Conservation (phyloP, 2,888 invertebrate genomes). For the Biston betularia region DNA sequence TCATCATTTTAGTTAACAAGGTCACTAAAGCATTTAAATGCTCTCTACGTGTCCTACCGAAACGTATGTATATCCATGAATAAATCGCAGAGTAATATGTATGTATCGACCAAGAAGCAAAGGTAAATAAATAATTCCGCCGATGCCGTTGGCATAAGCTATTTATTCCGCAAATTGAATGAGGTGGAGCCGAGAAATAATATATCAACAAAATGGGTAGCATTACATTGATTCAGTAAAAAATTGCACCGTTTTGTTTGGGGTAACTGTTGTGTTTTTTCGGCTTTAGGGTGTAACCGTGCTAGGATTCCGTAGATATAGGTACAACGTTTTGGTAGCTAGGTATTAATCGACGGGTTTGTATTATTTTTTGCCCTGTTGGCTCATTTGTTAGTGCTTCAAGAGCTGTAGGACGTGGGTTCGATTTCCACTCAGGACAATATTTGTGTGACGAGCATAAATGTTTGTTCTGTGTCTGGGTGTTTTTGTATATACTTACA, state of each 20-base stretch:
- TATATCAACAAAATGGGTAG: constrained; percentile 65
- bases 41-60: not conserved
- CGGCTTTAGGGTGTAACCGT: constrained; percentile 16
- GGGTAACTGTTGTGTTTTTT: constrained; percentile 44
- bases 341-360: no score
- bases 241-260: constrained; percentile 60
- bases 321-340: not conserved
- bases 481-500: no score
- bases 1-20: constrained; percentile 5
- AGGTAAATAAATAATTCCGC: constrained; percentile 55
- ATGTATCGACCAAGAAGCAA: constrained; percentile 49
- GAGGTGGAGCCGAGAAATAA: constrained; percentile 59
- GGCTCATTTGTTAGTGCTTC: no score
- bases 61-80: constrained; percentile 29
- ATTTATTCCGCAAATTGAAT: constrained; percentile 63
- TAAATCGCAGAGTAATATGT: constrained; percentile 39
- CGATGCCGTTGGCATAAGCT: constrained; percentile 56
- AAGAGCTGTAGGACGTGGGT: no score
- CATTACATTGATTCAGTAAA: constrained; percentile 61
- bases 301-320: not conserved
- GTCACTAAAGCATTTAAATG: constrained; percentile 5
- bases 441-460: no score
- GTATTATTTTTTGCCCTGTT: no score
- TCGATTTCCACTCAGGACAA: no score
- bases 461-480: no score